Evolutionary conservation across 2,888 invertebrate species (phyloP), one percentile per base, ranked within the genome.

Genomic region (Fragum fragum): DNA sequence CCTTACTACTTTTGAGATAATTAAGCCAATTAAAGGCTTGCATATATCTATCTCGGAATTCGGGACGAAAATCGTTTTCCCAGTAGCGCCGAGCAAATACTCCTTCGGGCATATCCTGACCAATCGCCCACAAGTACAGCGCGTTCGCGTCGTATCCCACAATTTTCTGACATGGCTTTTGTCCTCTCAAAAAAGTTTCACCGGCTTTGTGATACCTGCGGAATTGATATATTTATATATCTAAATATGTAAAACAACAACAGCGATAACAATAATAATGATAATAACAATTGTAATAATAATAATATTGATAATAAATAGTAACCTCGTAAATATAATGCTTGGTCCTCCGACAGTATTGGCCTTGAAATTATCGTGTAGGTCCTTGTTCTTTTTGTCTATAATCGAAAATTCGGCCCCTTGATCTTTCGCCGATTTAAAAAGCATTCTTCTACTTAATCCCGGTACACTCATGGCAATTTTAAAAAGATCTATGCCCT

Each of bases 401-500:
- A 73, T 47, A 14, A 81, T 36, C 6, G 76, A 55, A 70, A 81
- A 81, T 7, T 39, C 29, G 3, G 73, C 77, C 18, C 66, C 70
- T 18, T 42, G 28, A 11, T 73, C 42, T 61, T 32, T 63, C 3
- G 73, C 73, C 61, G 73, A 28, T 32, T 73, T 61, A 29, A 82
- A 84, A 29, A 88, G 75, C 47, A 87, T 66, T 18, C 76, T 74
- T n/a, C 86, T 66, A 14, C 85, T 86, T 26, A 85, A 63, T 59
- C 86, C 87, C 3, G 87, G 88, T 14, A 87, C 81, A 14, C 70
- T 68, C 21, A 87, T 79, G 9, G 80, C 73, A 29, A 39, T 75
- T 71, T 84, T 84, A 26, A 87, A 83, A n/a, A 84, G 57, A 39
- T 87, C 82, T 29, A 85, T 76, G 1, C 71, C 72, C 66, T 76